phyloP scores from a whole-genome alignment of 2,888 invertebrate genomes.

The Eristalis tenax region DNA sequence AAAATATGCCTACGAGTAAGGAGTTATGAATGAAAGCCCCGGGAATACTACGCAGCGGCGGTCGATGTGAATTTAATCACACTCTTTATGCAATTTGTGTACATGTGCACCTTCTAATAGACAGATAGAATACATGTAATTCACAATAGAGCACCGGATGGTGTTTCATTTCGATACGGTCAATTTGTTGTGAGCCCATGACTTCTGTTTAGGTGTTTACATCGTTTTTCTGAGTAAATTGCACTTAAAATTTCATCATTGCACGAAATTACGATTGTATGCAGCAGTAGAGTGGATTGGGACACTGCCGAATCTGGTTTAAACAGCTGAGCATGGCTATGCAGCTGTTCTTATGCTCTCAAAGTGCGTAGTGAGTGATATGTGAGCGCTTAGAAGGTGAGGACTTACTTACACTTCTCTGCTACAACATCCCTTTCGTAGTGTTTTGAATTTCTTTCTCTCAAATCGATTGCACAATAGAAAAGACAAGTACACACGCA shows the following conservation, averaged over 20 bases:
- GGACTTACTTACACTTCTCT: neutral
- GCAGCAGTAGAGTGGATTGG: neutral
- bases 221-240: neutral
- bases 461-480: slow-evolving; percentile 24
- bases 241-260: neutral
- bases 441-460: neutral
- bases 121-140: neutral
- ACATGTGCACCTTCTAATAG: neutral
- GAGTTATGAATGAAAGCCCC: slow-evolving; percentile 60
- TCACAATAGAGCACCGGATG: neutral
- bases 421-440: neutral
- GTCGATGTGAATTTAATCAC: slow-evolving; percentile 2
- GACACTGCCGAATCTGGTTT: neutral
- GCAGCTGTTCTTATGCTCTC: neutral
- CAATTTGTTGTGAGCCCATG: neutral
- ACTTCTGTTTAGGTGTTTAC: neutral
- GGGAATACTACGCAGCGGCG: slow-evolving; percentile 24
- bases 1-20: slow-evolving; percentile 19
- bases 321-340: neutral
- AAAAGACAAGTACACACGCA: neutral
- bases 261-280: neutral
- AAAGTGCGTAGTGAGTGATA: neutral
- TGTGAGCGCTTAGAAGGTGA: neutral
- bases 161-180: neutral
- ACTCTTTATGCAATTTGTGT: neutral